Base-by-base conservation (phyloP, 2,797 vertebrate species). In the Alfaro cultratus region DNA sequence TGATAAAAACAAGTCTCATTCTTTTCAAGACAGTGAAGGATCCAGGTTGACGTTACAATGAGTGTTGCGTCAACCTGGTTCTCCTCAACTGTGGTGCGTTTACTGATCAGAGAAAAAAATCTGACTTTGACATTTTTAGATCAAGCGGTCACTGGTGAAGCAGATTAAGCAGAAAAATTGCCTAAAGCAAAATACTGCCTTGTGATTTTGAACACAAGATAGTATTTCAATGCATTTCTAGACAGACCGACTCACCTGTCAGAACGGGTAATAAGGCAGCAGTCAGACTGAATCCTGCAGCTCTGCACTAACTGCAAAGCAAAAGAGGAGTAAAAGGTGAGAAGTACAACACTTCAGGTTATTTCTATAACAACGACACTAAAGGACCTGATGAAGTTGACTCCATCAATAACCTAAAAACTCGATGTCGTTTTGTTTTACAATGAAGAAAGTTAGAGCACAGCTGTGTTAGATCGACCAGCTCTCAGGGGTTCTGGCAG, bases 191-290 rank as follows among this genome's bases (percentile, higher is more conserved):
- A n/a, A n/a, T n/a, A n/a, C n/a, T n/a, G n/a, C n/a, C n/a, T n/a
- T n/a, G n/a, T 4, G 9, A 67, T 39, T 23, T 67, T 3, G 1
- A 4, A 3, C 34, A 43, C 39, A 43, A 43, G 21, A 11, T 10
- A 12, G 13, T 70, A 12, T 43, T 12, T 70, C 5, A 0, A 9
- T 43, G 39, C 4, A 45, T 70, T 26, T 70, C 51, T 43, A 18
- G 7, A 15, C 5, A 29, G 1, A 36, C 23, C 3, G 6, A 53
- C 82, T 85, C 76, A 93, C 92, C 90, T 91, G 80, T 72, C 80
- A 67, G 79, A 71, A 80, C 78, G 83, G n/a, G 12, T 79, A 43
- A 75, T 73, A 75, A 45, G 82, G 55, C 47, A 45, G 41, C 39
- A 83, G 55, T 64, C 11, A 7, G 78, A 79, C 55, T 75, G 73